Percentiles rank a stretch among this genome's conserved stretches.
Conservation (phyloP, 2,888 invertebrate genomes). For the Pristionchus entomophagus region DNA sequence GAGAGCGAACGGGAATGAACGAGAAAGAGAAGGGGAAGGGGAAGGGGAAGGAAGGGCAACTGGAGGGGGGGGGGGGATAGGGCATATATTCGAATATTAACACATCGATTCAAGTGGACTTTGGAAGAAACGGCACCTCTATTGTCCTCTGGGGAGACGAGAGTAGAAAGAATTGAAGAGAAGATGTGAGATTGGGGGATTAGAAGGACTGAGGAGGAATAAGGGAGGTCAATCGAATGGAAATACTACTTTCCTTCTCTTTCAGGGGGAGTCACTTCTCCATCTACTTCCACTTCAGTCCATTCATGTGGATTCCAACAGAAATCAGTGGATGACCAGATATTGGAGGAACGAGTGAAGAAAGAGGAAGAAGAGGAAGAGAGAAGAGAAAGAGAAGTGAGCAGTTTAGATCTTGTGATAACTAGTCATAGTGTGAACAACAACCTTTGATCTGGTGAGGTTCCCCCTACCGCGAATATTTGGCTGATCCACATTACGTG, state of each 20-base stretch:
- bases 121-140: neutral
- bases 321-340: neutral
- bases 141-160: neutral
- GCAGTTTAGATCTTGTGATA: neutral
- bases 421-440: no score
- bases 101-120: neutral
- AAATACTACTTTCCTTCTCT: neutral
- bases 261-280: constrained; percentile 28
- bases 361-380: constrained; percentile 6
- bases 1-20: neutral
- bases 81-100: neutral
- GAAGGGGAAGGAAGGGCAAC: neutral
- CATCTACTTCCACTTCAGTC: neutral
- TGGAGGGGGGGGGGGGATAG: neutral
- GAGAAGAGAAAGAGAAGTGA: constrained; percentile 1
- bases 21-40: neutral
- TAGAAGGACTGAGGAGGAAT: neutral
- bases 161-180: neutral
- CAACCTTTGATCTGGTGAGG: no score
- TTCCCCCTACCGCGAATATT: no score
- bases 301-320: neutral
- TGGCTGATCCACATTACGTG: no score
- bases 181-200: neutral
- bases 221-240: neutral
- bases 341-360: constrained; percentile 6